These are phyloP conservation scores for Cyprinodon brontotheroides DNA, from an alignment of 2,113 vertebrate species.

Conservation along the genomic window DNA sequence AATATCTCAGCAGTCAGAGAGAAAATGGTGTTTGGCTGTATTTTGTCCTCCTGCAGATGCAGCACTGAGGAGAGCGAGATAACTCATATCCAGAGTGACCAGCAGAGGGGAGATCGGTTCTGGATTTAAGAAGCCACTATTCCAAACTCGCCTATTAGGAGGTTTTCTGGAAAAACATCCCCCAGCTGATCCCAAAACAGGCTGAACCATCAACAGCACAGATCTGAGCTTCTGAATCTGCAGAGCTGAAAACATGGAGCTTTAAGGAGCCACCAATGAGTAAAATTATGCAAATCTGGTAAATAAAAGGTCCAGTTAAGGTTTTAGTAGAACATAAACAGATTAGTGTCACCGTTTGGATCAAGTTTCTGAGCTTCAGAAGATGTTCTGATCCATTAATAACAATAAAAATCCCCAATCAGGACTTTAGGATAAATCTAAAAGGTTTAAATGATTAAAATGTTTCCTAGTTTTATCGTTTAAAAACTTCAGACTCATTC, in stretches of 20 bases:
- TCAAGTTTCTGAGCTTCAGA: not conserved
- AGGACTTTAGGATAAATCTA: not conserved
- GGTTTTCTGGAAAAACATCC: no score
- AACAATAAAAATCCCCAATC: not conserved
- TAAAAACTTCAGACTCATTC: not conserved
- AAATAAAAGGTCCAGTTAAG: not conserved
- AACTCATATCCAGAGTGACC: not conserved
- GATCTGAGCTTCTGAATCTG: not conserved
- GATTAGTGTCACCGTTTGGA: not conserved
- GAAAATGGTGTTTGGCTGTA: no score
- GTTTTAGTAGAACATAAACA: not conserved
- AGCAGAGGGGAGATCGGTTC: not conserved
- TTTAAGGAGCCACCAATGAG: no score
- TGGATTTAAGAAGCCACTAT: no score
- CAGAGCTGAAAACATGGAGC: not conserved
- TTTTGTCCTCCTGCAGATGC: no score
- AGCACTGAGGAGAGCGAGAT: no score
- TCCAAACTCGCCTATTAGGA: no score
- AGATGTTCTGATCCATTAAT: not conserved
- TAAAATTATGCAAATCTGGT: not conserved
- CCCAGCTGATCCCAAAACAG: no score
- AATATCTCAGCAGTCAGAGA: no score
- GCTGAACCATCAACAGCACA: not conserved
- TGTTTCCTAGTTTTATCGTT: not conserved
- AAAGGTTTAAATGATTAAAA: not conserved